Evolutionary conservation across 2,113 vertebrate species (phyloP).

Genomic region (Pheucticus melanocephalus): DNA sequence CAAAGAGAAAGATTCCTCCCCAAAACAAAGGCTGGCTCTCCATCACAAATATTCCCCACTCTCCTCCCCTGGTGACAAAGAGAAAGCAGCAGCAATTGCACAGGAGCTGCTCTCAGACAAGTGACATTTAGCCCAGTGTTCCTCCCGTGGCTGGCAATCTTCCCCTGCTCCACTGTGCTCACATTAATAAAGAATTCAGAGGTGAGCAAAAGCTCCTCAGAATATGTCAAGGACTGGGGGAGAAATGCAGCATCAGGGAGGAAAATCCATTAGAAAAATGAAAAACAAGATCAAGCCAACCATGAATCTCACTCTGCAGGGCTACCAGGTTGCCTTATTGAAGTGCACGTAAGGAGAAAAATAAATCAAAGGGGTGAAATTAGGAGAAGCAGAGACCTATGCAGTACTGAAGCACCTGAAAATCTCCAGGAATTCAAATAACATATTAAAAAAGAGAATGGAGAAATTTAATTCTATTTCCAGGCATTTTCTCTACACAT

Average conservation of each 20-base stretch:
- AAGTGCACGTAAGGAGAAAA: not conserved
- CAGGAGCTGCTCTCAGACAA: not conserved
- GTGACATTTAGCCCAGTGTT: slow-evolving; percentile 24
- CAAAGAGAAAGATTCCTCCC: not conserved
- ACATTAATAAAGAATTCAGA: not conserved
- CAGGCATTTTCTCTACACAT: not conserved
- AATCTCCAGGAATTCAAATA: not conserved
- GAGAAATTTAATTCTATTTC: not conserved
- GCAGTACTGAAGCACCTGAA: not conserved
- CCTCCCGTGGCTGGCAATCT: not conserved
- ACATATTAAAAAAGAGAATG: not conserved
- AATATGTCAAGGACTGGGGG: not conserved
- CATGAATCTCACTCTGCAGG: not conserved
- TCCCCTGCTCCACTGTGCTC: not conserved
- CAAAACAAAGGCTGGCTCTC: not conserved
- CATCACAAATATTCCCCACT: not conserved
- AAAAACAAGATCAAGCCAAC: not conserved
- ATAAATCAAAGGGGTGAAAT: not conserved
- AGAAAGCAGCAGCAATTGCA: not conserved
- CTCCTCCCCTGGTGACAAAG: not conserved
- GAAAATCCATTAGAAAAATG: not conserved
- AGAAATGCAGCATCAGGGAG: not conserved
- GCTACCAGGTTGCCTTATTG: not conserved
- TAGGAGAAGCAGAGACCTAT: not conserved
- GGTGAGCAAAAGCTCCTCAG: not conserved